Percentiles rank a stretch among this genome's conserved stretches.
These are phyloP conservation scores for Chaetops frenatus DNA, from an alignment of 2,113 vertebrate genomes.

Conservation along the genomic window DNA sequence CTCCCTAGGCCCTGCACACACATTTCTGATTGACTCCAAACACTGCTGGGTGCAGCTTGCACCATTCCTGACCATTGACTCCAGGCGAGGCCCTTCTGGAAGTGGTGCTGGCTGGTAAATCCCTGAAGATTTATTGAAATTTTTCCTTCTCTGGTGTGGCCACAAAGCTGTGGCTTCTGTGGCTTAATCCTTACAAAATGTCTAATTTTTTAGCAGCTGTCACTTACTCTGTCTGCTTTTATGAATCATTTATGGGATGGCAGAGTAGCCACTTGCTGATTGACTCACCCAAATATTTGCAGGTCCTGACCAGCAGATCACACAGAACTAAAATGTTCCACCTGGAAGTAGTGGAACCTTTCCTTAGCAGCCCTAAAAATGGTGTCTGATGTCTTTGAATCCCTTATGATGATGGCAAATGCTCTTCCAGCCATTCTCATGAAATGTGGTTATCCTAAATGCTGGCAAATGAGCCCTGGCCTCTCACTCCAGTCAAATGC, in stretches of 20 bases:
- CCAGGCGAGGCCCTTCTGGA: background rate
- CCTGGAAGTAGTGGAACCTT: background rate
- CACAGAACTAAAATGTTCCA: background rate
- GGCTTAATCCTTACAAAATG: background rate
- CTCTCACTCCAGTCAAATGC: background rate
- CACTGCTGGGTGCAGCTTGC: background rate
- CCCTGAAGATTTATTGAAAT: background rate
- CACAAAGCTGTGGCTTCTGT: background rate
- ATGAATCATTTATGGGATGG: background rate
- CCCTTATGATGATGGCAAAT: background rate
- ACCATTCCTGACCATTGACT: background rate
- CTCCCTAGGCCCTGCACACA: background rate
- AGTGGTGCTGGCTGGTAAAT: background rate
- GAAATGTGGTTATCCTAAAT: background rate
- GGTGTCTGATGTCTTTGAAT: constrained; percentile 8
- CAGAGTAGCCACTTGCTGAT: background rate
- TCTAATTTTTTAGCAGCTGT: background rate
- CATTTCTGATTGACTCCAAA: background rate
- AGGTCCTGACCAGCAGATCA: background rate
- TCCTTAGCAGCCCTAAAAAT: background rate
- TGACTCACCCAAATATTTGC: background rate
- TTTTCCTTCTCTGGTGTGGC: background rate
- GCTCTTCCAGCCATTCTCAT: background rate
- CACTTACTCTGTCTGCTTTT: background rate
- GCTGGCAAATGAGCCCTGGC: background rate